Evolutionary conservation across 2,888 invertebrate species (phyloP), one percentile per base, ranked within the genome.

Genomic region (Tipula lateralis): DNA sequence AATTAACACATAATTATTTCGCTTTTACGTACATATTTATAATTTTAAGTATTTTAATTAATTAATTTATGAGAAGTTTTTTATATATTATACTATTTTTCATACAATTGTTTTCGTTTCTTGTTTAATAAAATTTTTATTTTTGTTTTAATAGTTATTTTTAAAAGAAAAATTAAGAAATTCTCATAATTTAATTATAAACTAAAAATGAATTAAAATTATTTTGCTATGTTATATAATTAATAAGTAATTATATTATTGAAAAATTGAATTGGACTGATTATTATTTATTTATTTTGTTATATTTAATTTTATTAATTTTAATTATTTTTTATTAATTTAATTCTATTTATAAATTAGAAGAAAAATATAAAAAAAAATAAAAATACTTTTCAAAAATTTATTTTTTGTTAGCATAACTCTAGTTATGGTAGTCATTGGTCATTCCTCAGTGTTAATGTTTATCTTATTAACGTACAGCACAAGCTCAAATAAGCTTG

Each of bases 231-330:
- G 19, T 50, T 19, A 19, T 6, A 50, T 50, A 50, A 50, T 50
- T 50, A 19, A 50, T 50, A 7, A 50, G 19, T 50, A 50, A 50
- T 50, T 50, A n/a, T n/a, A 16, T 50, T 50, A 50, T 50, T 50
- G 19, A 50, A 50, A 50, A 50, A 50, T 66, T 66, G 66, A 66
- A 66, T 66, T 66, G 19, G 66, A 66, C 66, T 66, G 66, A 66
- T 66, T 66, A 66, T 66, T 66, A 66, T 66, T 66, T 66, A 66
- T 66, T 66, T 66, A 66, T 66, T 66, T 66, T 66, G 66, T 66
- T 66, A 24, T 66, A 66, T 66, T 66, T 66, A 66, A 66, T 66
- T 66, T n/a, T n/a, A n/a, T 66, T 50, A 50, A 12, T 50, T 12
- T 66, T 66, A n/a, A n/a, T 66, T n/a, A n/a, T 66, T 66, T 66